phyloP scores from a whole-genome alignment of 2,888 invertebrate genomes.

The Octodonta nipae region DNA sequence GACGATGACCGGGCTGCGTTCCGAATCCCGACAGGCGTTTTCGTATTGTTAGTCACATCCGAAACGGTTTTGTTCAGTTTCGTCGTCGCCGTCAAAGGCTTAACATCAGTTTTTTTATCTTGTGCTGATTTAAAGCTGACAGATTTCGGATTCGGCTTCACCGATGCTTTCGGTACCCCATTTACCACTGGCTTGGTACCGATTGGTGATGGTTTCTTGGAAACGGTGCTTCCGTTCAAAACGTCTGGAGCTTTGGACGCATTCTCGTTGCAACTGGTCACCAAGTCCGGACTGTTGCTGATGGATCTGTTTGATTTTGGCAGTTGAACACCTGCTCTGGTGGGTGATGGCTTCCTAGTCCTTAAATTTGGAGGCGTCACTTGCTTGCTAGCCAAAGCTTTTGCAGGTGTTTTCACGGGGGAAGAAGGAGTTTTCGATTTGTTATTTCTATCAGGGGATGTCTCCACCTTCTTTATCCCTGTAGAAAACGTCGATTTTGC shows the following conservation, averaged over 20 bases:
- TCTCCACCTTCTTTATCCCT: conserved; percentile 13
- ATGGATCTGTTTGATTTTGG: conserved; percentile 23
- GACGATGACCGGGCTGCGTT: conserved; percentile 44
- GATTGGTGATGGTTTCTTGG: conserved; percentile 24
- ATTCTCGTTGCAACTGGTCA: conserved; percentile 49
- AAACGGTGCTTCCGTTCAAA: conserved; percentile 36
- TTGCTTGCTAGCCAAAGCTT: conserved; percentile 20
- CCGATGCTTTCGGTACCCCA: conserved; percentile 31
- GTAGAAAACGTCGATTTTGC: conserved; percentile 10
- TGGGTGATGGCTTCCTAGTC: conserved; percentile 30
- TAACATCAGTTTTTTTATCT: conserved; percentile 33
- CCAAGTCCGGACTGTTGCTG: conserved; percentile 52
- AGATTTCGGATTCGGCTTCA: conserved; percentile 28
- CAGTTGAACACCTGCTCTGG: conserved; percentile 18
- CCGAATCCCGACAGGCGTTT: conserved; percentile 34
- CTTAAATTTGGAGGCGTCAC: conserved; percentile 39
- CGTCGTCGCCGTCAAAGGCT: conserved; percentile 13
- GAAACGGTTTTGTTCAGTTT: conserved; percentile 16
- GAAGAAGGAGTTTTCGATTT: conserved; percentile 13
- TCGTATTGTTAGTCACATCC: conserved; percentile 7
- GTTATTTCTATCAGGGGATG: conserved; percentile 14
- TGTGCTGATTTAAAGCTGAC: conserved; percentile 31
- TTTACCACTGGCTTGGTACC: conserved; percentile 27
- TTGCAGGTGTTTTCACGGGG: conserved; percentile 17
- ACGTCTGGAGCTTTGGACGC: conserved; percentile 49